phyloP scores from a whole-genome alignment of 2,113 vertebrate genomes.

The Odobenus rosmarus region DNA sequence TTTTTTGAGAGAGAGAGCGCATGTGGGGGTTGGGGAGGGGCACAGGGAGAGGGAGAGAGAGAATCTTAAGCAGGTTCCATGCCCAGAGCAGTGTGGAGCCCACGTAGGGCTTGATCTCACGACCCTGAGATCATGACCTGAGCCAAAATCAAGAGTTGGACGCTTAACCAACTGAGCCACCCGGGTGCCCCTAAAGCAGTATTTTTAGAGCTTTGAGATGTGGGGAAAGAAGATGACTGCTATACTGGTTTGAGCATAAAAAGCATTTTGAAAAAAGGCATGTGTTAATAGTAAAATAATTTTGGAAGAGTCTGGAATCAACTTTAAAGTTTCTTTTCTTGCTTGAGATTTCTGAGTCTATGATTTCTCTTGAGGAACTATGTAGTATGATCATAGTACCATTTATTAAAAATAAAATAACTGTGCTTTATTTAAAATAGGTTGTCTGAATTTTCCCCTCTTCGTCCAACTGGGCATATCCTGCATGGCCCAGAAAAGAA shows the following conservation, averaged over 20 bases:
- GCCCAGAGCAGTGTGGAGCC: neutral
- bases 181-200: neutral
- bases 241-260: neutral
- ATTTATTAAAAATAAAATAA: neutral
- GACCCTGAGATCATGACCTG: neutral
- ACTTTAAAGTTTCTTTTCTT: neutral
- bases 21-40: accelerated
- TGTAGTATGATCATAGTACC: neutral
- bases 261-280: neutral
- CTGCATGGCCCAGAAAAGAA: neutral
- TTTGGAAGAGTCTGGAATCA: neutral
- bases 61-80: neutral
- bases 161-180: neutral
- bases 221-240: neutral
- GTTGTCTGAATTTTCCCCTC: neutral
- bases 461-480: neutral
- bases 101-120: neutral
- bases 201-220: neutral
- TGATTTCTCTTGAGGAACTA: neutral
- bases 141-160: neutral
- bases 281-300: neutral
- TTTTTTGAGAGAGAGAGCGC: neutral
- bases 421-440: neutral
- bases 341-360: neutral
- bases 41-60: neutral